Conservation (phyloP, 2,113 vertebrate genomes). For the Serranochromis macrocephalus region DNA sequence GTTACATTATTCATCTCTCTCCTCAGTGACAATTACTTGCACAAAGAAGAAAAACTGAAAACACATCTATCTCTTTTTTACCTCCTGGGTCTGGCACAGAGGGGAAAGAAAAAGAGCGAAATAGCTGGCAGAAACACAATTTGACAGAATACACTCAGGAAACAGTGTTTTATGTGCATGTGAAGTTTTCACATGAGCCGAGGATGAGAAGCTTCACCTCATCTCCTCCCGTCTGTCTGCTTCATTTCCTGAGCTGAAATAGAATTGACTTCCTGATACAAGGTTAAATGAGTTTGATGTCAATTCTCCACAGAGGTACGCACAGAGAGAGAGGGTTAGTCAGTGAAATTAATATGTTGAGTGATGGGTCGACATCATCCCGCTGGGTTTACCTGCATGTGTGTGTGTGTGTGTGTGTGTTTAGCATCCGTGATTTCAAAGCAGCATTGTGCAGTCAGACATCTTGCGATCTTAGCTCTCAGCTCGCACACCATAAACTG, state of each 20-base stretch:
- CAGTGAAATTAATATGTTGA: neutral
- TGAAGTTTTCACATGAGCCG: neutral
- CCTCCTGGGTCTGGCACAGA: neutral
- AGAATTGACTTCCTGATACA: neutral
- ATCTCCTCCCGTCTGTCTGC: neutral
- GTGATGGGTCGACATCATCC: neutral
- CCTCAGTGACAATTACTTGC: neutral
- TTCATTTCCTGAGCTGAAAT: neutral
- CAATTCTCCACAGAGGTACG: neutral
- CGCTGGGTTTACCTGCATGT: neutral
- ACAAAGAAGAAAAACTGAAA: neutral
- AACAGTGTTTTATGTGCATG: neutral
- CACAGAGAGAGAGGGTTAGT: neutral
- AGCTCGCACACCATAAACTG: neutral
- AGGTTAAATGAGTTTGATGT: conserved; percentile 29
- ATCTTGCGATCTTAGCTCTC: neutral
- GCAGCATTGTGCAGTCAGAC: neutral
- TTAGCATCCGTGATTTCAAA: neutral
- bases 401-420: neutral
- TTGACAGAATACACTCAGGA: neutral
- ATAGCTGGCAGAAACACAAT: neutral
- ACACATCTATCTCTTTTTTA: neutral
- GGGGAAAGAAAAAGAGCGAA: neutral
- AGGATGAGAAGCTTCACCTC: neutral
- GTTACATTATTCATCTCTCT: neutral